Conservation (phyloP, 1,140 invertebrate genomes). For the Doryteuthis pealeii region DNA sequence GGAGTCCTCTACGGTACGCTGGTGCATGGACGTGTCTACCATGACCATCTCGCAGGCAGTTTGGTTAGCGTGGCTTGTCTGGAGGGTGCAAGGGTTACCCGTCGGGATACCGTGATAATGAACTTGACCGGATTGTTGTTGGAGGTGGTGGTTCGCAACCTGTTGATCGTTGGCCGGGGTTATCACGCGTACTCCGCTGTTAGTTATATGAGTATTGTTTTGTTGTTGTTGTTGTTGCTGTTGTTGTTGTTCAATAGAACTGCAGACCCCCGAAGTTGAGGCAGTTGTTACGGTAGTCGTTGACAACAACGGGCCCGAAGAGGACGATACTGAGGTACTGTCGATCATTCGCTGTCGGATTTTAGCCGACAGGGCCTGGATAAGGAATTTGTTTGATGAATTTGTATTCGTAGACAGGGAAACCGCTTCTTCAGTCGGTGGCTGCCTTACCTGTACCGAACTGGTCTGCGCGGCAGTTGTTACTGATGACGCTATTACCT, state of each 20-base stretch:
- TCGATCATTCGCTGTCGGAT: slow-evolving; percentile 4
- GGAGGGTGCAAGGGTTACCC: no score
- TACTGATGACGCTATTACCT: not conserved
- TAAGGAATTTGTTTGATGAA: not conserved
- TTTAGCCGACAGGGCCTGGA: not conserved
- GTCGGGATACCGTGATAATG: no score
- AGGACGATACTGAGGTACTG: not conserved
- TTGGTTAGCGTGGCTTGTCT: no score
- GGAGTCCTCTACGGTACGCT: not conserved
- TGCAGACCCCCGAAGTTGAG: no score
- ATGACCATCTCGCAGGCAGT: not conserved
- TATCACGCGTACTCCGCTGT: no score
- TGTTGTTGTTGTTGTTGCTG: no score
- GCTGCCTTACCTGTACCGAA: not conserved
- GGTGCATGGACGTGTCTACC: not conserved
- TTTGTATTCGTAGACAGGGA: not conserved
- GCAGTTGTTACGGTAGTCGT: not conserved
- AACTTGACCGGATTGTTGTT: no score
- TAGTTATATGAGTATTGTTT: no score
- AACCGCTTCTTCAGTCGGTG: not conserved
- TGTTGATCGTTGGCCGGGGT: no score
- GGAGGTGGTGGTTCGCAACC: no score
- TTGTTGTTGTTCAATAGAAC: no score
- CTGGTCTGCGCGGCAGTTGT: not conserved
- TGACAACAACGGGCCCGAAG: not conserved